A percentile compares a stretch with the other conserved stretches of the same genome.
Conservation (phyloP, 2,888 invertebrate genomes). For the Brassicogethes aeneus region DNA sequence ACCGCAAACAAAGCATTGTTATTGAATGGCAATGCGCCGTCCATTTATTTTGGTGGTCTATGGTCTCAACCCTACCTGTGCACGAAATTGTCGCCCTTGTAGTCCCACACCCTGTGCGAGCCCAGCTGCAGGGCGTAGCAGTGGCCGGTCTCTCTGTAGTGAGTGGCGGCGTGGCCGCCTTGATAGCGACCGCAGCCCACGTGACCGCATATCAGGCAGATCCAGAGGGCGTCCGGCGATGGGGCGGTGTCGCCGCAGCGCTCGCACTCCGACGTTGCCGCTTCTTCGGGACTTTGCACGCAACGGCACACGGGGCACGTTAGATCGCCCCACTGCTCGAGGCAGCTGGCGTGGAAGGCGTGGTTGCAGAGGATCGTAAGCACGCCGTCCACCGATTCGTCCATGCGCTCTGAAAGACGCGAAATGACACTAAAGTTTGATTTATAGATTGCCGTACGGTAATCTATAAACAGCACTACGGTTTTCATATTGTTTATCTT, state of each 20-base stretch:
- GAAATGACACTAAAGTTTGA: not conserved
- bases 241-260: constrained; percentile 46
- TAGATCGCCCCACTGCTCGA: constrained; percentile 94
- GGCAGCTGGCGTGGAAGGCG: constrained; percentile 91
- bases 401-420: constrained; percentile 77
- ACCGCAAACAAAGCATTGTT: too few relatives aligned
- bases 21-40: too few relatives aligned
- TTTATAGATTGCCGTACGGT: too few relatives aligned
- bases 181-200: constrained; percentile 84
- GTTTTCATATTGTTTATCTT: too few relatives aligned
- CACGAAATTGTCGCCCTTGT: constrained; percentile 55
- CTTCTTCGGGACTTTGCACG: constrained; percentile 50
- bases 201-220: constrained; percentile 97
- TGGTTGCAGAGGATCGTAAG: constrained; percentile 97
- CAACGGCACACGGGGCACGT: constrained; percentile 96
- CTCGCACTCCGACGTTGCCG: constrained; percentile 50
- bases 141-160: constrained; percentile 92
- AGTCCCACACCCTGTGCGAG: constrained; percentile 98
- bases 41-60: too few relatives aligned
- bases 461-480: too few relatives aligned
- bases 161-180: constrained; percentile 89
- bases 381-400: constrained; percentile 96
- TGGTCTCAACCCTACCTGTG: too few relatives aligned
- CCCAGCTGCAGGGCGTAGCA: constrained; percentile 96
- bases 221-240: constrained; percentile 84